Evolutionary conservation across 1,140 invertebrate species (phyloP), one percentile per base, ranked within the genome.

Genomic region (Sminthurinus signatus): DNA sequence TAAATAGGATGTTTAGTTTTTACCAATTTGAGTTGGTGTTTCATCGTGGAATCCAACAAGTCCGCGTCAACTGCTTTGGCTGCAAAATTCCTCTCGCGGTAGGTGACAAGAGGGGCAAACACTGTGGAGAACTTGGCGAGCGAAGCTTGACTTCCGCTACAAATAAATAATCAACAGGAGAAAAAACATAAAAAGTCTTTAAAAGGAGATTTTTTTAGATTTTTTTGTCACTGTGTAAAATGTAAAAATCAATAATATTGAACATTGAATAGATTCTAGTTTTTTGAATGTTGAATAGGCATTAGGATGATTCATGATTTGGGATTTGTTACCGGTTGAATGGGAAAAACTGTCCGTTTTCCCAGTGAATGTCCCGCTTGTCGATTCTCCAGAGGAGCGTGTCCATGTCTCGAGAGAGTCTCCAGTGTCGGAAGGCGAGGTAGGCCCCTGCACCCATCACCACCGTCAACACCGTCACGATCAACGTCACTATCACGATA

Each of bases 321-420:
- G n/a, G n/a, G n/a, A n/a, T n/a, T n/a, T n/a, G n/a, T n/a, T n/a
- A n/a, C n/a, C 52, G 46, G 56, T 44, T 60, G 4, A 65, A n/a
- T 5, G 50, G 68, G 29, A 60, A 64, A 29, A 64, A 46, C 21
- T 57, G 54, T 25, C 68, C 64, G 19, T 56, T 56, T 55, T 75
- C 71, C 62, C 74, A 70, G 58, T 88, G 83, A 54, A 91, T 88
- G 67, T 98, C 93, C 65, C 86, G 19, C 76, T 87, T 93, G 77
- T 97, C 94, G 25, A 98, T 88, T 77, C 96, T 95, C 94, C 94
- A 98, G 0, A 97, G 80, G 21, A 96, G 78, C 46, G 88, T 92
- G 72, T 96, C 93, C 61, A 98, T 78, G 74, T 96, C 93, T 73
- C 95, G 91, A 73, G 97, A 94, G 75, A 96, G 96, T 23, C 85